phyloP scores from a whole-genome alignment of 2,888 invertebrate species.

The Arrhopalites spinosus region DNA sequence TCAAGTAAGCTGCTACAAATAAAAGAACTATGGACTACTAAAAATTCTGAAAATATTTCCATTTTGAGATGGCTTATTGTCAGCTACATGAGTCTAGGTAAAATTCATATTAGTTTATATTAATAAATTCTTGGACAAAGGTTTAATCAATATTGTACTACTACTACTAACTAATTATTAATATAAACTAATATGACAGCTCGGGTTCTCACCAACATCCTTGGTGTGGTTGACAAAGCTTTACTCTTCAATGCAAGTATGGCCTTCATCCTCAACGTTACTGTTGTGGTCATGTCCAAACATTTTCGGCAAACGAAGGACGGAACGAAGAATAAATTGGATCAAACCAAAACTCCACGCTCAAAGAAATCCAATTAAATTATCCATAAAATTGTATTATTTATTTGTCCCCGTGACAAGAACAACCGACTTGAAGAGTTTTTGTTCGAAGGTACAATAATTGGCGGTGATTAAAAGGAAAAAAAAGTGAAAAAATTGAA shows the following conservation, averaged over 20 bases:
- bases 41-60: conserved; percentile 78
- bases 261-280: conserved; percentile 30
- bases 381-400: no score
- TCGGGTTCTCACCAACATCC: conserved; percentile 26
- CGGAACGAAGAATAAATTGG: not conserved
- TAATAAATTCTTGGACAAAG: not conserved
- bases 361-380: not conserved
- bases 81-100: conserved; percentile 78
- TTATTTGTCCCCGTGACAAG: no score
- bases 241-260: conserved; percentile 10
- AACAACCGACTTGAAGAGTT: no score
- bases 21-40: conserved; percentile 70
- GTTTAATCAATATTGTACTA: not conserved
- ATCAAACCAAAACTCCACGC: no score
- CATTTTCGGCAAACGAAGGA: not conserved
- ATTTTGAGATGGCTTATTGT: conserved; percentile 81
- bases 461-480: no score
- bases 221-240: conserved; percentile 26
- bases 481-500: no score
- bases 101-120: no score
- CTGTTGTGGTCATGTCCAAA: conserved; percentile 16
- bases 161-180: not conserved
- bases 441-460: no score
- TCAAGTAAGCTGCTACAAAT: conserved; percentile 73
- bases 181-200: no score